Evolutionary conservation across 2,888 invertebrate genomes (phyloP), one percentile per base, ranked within the genome.

Genomic region (Oscheius onirici): DNA sequence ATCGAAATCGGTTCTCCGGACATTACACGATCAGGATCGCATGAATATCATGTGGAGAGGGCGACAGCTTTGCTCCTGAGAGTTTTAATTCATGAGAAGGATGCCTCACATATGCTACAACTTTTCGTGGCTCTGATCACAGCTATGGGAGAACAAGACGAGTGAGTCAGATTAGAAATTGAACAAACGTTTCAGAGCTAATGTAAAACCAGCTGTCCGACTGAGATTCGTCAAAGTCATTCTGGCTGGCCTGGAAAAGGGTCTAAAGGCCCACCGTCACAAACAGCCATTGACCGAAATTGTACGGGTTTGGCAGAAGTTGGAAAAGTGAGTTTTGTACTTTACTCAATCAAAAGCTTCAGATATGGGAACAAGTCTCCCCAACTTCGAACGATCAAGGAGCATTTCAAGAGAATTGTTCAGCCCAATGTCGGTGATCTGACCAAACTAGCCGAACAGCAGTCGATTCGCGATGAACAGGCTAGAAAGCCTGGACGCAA

Each of bases 1-100:
- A 68, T 80, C 15, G 78, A 80, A 46, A 76, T 82, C 20, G 51
- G 74, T 0, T 74, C 72, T 20, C 41, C 52, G 17, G 81, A 82
- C 46, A 74, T 82, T 10, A 74, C 73, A 11, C 63, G 81, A 20
- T 69, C 71, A n/a, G 76, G 75, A 3, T 79, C 76, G 0, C 70
- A 75, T 52, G 51, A 61, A 17, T 82, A 70, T 57, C 81, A 82
- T 60, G 61, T 78, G 2, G 71, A 73, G 40, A 66, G 81, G 41
- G 72, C 71, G 11, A 28, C 76, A 8, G 58, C 60, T 34, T 40
- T 81, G 10, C 75, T 73, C 0, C 46, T 75, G 6, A 24, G 34
- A 34, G 54, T 78, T 6, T 63, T 70, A 2, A 11, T 51, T 2
- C 58, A 68, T n/a, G 46, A 65, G 11, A 55, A 67, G 10, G 81